phyloP scores from a whole-genome alignment of 1,140 invertebrate species.

The Sminthurinus signatus region DNA sequence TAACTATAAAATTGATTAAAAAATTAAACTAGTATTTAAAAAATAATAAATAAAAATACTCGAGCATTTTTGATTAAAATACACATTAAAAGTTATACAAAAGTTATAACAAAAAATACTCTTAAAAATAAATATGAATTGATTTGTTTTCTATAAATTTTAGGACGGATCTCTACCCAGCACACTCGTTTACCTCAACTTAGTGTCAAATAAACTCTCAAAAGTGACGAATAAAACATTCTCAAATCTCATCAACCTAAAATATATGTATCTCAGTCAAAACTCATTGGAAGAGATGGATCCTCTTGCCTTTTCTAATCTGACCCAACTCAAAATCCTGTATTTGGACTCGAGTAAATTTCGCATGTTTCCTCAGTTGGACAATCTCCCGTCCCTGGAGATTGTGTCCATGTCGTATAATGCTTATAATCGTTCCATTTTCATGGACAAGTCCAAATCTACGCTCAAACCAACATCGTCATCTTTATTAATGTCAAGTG shows the following conservation, averaged over 20 bases:
- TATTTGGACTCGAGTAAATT: slow-evolving; percentile 23
- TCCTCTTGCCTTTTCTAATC: slow-evolving; percentile 20
- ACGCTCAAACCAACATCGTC: not conserved
- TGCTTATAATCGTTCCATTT: too few species aligned
- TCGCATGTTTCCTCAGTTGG: slow-evolving; percentile 16
- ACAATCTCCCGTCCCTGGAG: slow-evolving; percentile 20
- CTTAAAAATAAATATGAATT: too few species aligned
- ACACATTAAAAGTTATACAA: too few species aligned
- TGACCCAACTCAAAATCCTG: slow-evolving; percentile 21
- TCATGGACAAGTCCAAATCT: not conserved
- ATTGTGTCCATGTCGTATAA: slow-evolving; percentile 27
- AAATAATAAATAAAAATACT: too few species aligned
- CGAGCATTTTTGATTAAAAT: too few species aligned
- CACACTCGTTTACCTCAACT: slow-evolving; percentile 18
- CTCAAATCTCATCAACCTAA: slow-evolving; percentile 19
- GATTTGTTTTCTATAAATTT: too few species aligned
- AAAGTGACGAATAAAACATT: slow-evolving; percentile 25
- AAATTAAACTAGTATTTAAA: too few species aligned
- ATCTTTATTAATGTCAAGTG: not conserved
- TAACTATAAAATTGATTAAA: too few species aligned
- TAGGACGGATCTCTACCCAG: slow-evolving; percentile 20
- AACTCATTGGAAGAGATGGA: slow-evolving; percentile 26
- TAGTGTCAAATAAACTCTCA: slow-evolving; percentile 25
- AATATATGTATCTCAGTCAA: not conserved
- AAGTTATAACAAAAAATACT: too few species aligned